Conservation (phyloP, 2,888 invertebrate genomes). For the Caenorhabditis sp. region DNA sequence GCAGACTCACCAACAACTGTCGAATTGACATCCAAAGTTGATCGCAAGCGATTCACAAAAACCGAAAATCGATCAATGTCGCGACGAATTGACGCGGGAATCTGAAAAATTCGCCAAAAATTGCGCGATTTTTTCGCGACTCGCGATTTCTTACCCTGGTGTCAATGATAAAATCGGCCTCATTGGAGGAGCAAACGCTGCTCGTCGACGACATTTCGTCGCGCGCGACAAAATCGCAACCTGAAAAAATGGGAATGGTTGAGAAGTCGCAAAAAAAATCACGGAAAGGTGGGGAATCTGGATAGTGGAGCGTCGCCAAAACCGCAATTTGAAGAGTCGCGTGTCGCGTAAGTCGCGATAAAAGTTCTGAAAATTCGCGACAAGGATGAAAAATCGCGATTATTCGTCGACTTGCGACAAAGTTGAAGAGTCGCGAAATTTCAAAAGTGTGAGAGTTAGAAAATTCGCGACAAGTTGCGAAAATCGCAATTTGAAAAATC, state of each 20-base stretch:
- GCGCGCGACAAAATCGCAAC: neutral
- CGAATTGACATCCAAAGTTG: constrained; percentile 52
- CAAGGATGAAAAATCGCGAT: too few species aligned
- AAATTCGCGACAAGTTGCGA: too few species aligned
- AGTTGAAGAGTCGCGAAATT: too few species aligned
- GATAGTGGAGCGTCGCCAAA: too few species aligned
- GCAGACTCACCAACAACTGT: constrained; percentile 48
- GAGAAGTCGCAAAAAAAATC: too few species aligned
- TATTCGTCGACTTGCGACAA: too few species aligned
- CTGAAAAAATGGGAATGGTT: neutral
- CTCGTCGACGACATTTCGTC: constrained; percentile 49
- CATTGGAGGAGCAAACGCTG: constrained; percentile 53
- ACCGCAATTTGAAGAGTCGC: too few species aligned
- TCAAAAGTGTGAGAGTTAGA: too few species aligned
- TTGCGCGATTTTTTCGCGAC: constrained; percentile 71
- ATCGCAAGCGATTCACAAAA: constrained; percentile 54
- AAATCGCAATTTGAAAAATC: too few species aligned
- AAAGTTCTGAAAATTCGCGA: too few species aligned
- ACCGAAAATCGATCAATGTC: constrained; percentile 67
- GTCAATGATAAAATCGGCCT: constrained; percentile 50
- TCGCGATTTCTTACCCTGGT: constrained; percentile 78
- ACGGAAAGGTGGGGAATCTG: too few species aligned
- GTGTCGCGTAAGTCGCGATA: too few species aligned
- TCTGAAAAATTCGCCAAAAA: constrained; percentile 36
- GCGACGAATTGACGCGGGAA: constrained; percentile 57